These are phyloP conservation scores for Euzetes globulus DNA, from an alignment of 2,888 invertebrate species.

Conservation along the genomic window DNA sequence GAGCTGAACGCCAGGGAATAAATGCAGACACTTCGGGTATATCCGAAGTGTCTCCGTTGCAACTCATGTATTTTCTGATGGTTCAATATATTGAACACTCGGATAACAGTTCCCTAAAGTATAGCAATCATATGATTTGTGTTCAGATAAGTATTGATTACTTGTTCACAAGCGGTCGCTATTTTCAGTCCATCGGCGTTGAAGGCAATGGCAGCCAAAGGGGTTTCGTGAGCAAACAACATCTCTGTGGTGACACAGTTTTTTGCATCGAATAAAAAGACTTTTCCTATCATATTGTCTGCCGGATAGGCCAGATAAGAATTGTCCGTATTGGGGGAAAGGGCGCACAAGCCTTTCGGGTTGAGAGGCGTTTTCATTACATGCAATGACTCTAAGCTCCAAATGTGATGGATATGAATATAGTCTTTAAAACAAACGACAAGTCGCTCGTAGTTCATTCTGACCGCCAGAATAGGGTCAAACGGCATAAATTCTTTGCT, in stretches of 20 bases:
- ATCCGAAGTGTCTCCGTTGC: slow-evolving; percentile 80
- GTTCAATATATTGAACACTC: slow-evolving; percentile 79
- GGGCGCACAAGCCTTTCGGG: slow-evolving; percentile 80
- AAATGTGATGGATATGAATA: slow-evolving; percentile 95
- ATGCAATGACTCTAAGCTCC: slow-evolving; percentile 95
- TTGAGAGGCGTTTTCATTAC: slow-evolving; percentile 96
- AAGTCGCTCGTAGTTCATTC: slow-evolving; percentile 87
- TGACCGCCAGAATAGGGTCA: slow-evolving; percentile 92
- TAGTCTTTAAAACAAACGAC: slow-evolving; percentile 96
- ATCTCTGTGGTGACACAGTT: slow-evolving; percentile 90
- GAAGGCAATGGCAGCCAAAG: slow-evolving; percentile 89
- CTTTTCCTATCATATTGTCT: slow-evolving; percentile 83
- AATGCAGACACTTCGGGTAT: slow-evolving; percentile 72
- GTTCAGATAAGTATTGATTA: too few species aligned
- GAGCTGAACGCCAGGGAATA: slow-evolving; percentile 87
- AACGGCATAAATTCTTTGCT: slow-evolving; percentile 88
- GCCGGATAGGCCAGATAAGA: slow-evolving; percentile 96
- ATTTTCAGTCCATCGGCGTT: slow-evolving; percentile 61
- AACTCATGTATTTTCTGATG: slow-evolving; percentile 89
- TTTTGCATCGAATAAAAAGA: slow-evolving; percentile 87
- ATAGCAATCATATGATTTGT: too few species aligned
- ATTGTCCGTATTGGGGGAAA: slow-evolving; percentile 79
- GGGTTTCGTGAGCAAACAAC: slow-evolving; percentile 93
- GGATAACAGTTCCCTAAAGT: slow-evolving; percentile 81
- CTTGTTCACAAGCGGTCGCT: slow-evolving; percentile 53